Base-by-base conservation (phyloP, 1,140 invertebrate species). In the Parasteatoda tepidariorum region DNA sequence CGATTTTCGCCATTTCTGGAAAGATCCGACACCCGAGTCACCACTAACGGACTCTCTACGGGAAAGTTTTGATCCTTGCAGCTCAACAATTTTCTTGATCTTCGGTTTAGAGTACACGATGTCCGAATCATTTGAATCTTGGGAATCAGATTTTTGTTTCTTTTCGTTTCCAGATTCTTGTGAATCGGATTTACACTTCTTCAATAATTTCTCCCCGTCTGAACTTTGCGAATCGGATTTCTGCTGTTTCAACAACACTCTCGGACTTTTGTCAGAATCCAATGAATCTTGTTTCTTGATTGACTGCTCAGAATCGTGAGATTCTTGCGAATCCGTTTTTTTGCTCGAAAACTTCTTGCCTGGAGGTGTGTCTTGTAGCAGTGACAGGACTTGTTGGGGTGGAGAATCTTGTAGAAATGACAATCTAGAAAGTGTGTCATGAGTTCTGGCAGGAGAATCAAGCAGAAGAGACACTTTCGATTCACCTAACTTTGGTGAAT, bases 61-160 rank as follows among this genome's bases (percentile, higher is more conserved):
- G 7, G 28, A 57, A 3, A 79, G 13, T 15, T 79, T 79, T 68
- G 76, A 68, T 67, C 66, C 76, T 24, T 38, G 62, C 11, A 48
- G 48, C 64, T 79, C 62, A 30, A 68, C 67, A 26, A 57, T 68
- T 38, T 34, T 31, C 54, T 68, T 79, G 76, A 57, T 68, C 64
- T 54, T 68, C 18, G 24, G 11, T 54, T 62, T 64, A 30, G 74
- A 61, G 48, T 26, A 33, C 41, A 48, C 66, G 6, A 68, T 57
- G n/a, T 54, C 64, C 4, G 76, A 79, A 30, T 79, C 76, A 59
- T 79, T 79, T 2, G 76, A 79, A 18, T 79, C 76, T 59, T 79
- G 76, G 15, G 76, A 79, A 68, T 79, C 76, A 6, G 76, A 79
- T 68, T 79, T 79, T 15, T 79, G 62, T 24, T 68, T 68, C n/a